Evolutionary conservation across 2,797 vertebrate species (phyloP).

Genomic region (Rhinogobio ventralis): DNA sequence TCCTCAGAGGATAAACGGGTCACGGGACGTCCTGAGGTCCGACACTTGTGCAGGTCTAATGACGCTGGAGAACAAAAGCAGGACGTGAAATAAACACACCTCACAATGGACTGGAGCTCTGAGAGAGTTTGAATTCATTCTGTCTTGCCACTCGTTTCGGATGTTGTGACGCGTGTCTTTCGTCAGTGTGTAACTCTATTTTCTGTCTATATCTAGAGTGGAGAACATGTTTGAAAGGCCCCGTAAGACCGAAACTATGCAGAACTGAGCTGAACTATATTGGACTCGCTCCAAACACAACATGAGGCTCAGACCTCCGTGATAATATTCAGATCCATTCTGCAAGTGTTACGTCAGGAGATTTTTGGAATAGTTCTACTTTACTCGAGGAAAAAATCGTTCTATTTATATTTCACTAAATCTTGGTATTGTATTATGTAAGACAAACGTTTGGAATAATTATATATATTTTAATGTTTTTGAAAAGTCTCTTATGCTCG

Average conservation of each 20-base stretch:
- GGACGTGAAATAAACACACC: conserved; percentile 18
- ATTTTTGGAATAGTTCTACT: neutral
- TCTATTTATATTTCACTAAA: neutral
- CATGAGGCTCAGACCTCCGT: neutral
- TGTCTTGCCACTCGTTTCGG: neutral
- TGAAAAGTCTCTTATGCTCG: no score
- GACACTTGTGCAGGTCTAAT: neutral
- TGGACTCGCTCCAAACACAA: neutral
- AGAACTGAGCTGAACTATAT: neutral
- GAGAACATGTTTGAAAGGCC: conserved; percentile 20
- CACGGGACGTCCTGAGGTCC: conserved; percentile 47
- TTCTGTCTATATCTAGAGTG: neutral
- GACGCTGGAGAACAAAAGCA: conserved; percentile 27
- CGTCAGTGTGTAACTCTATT: neutral
- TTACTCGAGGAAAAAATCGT: neutral
- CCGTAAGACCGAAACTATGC: conserved; percentile 14
- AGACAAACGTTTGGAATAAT: no score
- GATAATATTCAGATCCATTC: neutral
- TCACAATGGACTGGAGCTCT: neutral
- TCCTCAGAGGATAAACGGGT: conserved; percentile 55
- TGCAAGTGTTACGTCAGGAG: neutral
- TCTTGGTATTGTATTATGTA: no score
- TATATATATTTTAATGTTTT: no score
- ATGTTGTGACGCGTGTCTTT: neutral
- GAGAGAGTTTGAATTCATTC: conserved; percentile 17